These are phyloP conservation scores for Heliothis peltigera DNA, from an alignment of 2,888 invertebrate species.

Conservation along the genomic window DNA sequence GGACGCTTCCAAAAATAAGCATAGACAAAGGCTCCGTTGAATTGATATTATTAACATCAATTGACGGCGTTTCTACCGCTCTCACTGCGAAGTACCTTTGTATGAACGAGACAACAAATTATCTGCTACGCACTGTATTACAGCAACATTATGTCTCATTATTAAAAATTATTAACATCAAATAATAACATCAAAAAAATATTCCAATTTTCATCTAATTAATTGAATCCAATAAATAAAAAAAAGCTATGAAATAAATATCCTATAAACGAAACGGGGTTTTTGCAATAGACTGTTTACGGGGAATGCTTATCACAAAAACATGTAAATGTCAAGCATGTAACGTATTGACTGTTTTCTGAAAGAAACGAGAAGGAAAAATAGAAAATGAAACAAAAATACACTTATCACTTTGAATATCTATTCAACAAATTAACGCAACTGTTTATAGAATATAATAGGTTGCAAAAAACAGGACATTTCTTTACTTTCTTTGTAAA, in stretches of 20 bases:
- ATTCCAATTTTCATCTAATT: too few species aligned
- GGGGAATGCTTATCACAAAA: not conserved
- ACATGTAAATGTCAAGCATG: not conserved
- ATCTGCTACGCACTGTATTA: too few species aligned
- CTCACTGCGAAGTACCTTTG: too few species aligned
- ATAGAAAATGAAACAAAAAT: not conserved
- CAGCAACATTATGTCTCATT: too few species aligned
- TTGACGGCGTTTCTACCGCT: too few species aligned
- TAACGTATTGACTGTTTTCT: not conserved
- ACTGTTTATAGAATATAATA: not conserved
- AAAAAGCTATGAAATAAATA: not conserved
- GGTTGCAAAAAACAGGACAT: not conserved
- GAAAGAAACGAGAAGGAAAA: not conserved
- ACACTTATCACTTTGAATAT: not conserved
- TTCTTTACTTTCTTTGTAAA: conserved; percentile 33
- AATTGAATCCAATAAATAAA: too few species aligned
- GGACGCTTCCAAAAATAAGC: not conserved
- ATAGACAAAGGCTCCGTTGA: not conserved
- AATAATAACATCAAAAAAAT: too few species aligned
- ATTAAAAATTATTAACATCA: too few species aligned
- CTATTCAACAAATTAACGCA: not conserved
- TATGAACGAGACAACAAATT: too few species aligned
- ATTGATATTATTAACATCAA: not conserved
- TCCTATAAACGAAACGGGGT: not conserved
- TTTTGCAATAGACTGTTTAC: conserved; percentile 5